Percentiles rank a stretch among this genome's conserved stretches.
These are phyloP conservation scores for Sapayoa aenigma DNA, from an alignment of 2,113 vertebrate genomes.

Conservation along the genomic window DNA sequence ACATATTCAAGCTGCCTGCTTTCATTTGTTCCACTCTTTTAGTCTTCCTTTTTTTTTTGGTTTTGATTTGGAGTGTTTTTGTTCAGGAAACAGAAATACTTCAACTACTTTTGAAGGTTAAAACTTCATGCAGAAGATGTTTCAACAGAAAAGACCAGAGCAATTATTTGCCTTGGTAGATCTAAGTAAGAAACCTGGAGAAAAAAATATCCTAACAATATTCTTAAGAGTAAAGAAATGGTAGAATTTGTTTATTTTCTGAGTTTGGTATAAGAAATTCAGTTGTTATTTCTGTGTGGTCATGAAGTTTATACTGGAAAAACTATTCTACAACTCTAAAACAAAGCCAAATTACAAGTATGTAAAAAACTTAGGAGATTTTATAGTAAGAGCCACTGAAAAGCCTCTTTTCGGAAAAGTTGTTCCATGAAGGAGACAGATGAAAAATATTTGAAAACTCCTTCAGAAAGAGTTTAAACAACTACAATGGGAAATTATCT, in stretches of 20 bases:
- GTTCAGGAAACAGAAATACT: background rate
- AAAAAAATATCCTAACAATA: background rate
- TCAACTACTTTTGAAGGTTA: background rate
- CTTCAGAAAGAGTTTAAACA: background rate
- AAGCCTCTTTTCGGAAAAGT: background rate
- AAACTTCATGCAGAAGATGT: background rate
- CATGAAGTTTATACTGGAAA: constrained; percentile 10
- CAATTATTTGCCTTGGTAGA: background rate
- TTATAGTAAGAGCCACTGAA: background rate
- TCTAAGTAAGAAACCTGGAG: background rate
- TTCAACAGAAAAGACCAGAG: background rate
- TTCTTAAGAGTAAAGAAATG: background rate
- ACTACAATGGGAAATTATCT: background rate
- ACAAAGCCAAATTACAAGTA: constrained; percentile 20
- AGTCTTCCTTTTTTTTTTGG: background rate
- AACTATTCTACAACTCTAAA: background rate
- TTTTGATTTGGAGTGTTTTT: background rate
- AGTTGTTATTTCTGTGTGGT: constrained; percentile 13
- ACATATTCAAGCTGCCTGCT: background rate
- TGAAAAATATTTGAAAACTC: background rate
- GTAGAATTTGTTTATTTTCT: constrained; percentile 2
- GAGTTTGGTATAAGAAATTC: background rate
- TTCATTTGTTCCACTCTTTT: background rate
- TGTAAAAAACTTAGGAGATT: background rate
- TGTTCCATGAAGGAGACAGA: background rate